Evolutionary conservation across 2,113 vertebrate species (phyloP), one percentile per base, ranked within the genome.

Genomic region (Lathamus discolor): DNA sequence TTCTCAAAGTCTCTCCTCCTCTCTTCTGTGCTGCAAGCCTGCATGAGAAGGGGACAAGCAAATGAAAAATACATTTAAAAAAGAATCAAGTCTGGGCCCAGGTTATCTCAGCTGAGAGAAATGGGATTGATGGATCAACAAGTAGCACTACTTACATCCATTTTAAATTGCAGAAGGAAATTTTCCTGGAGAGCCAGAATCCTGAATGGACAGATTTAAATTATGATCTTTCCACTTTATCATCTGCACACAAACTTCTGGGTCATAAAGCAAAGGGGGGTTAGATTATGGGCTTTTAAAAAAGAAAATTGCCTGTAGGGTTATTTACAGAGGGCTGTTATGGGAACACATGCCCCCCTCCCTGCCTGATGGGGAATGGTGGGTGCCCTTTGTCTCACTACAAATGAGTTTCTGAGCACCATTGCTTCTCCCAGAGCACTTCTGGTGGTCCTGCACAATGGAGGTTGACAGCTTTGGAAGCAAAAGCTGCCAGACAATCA

Each of bases 121-220:
- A 20, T 0, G 17, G 13, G 19, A 49, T 24, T 17, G 49, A 29
- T 31, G 44, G n/a, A 59, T 64, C 14, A 74, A 61, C 93, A 92
- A 88, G 61, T 9, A 82, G 33, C 8, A 14, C 46, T 95, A 99
- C 99, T 98, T 97, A 99, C 99, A 95, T 99, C 99, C 97, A 99
- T 98, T 92, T 98, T 97, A 96, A 99, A 99, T 64, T 99, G 99
- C 48, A 99, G 98, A 94, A 99, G 98, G 91, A 99, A 99, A 97
- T 99, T 99, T 95, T 99, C 99, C 86, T 99, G 98, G 59, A 99
- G 98, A 3, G 98, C 98, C 97, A 99, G 97, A 93, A 99, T 99
- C 97, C 99, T 99, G 84, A 76, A 96, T 9, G 31, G 80, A 86
- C 73, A 95, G 66, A 93, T 85, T 57, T 77, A 90, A 64, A 77